Percentiles rank a stretch among this genome's conserved stretches.
Conservation (phyloP, 53 echinoderm and acorn worm genomes). For the Apostichopus leukothele region DNA sequence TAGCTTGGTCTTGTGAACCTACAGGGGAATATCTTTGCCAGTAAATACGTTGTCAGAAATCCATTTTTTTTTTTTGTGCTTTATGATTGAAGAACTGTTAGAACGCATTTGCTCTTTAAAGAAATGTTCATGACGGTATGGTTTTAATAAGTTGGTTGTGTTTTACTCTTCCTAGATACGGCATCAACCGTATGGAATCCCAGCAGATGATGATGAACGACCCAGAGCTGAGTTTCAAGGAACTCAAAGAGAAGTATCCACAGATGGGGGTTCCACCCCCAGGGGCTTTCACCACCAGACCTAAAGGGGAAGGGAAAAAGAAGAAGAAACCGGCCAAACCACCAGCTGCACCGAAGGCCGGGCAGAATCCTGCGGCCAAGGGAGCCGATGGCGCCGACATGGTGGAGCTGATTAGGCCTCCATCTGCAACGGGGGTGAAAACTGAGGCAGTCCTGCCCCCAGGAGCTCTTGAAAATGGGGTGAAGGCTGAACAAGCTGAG, state of each 20-base stretch:
- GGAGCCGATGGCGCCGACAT: background rate
- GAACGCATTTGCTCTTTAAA: background rate
- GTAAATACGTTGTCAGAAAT: too few relatives aligned
- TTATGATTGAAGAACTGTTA: background rate
- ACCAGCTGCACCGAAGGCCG: constrained; percentile 4
- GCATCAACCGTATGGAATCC: constrained; percentile 89
- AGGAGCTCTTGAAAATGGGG: background rate
- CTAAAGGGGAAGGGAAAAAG: constrained; percentile 36
- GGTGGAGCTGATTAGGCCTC: constrained; percentile 34
- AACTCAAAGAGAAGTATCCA: constrained; percentile 88
- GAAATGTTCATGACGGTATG: background rate
- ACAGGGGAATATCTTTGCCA: too few relatives aligned
- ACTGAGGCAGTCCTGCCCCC: background rate
- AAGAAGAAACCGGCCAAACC: constrained; percentile 47
- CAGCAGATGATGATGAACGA: constrained; percentile 95
- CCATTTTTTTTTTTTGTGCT: too few relatives aligned
- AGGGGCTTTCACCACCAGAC: constrained; percentile 43
- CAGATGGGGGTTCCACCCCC: constrained; percentile 66
- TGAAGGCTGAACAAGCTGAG: background rate
- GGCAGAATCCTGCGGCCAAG: constrained; percentile 34
- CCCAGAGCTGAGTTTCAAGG: constrained; percentile 84
- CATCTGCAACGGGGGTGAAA: background rate
- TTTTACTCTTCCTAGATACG: constrained; percentile 65
- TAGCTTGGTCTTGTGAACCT: too few relatives aligned
- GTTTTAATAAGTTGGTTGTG: background rate